Evolutionary conservation across 2,888 invertebrate genomes (phyloP), one percentile per base, ranked within the genome.

Genomic region (Eucera pruinosa): DNA sequence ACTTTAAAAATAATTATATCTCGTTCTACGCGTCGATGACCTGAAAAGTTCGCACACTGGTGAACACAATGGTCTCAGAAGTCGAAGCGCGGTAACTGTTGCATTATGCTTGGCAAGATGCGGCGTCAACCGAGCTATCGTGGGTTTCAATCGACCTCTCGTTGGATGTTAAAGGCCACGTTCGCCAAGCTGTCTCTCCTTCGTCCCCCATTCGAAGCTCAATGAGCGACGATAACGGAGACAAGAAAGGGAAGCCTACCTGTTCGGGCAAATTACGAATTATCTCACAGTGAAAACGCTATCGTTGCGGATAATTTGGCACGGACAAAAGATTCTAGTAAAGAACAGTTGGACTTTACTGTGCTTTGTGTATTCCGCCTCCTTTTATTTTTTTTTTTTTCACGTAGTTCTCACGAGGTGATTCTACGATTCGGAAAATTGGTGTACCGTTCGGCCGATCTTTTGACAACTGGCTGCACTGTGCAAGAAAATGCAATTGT

Each of bases 121-220:
- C 83, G 77, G 55, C 81, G 79, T 85, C 85, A 85, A 81, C 77
- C 58, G 15, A 69, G 69, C 73, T 85, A 85, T 85, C 85, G 85
- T 85, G 84, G 83, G 85, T 85, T 75, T 33, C 78, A 73, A 85
- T 85, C 84, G 84, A 73, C 69, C 85, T 83, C 68, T 73, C 52
- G 62, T 52, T 71, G 70, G 58, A 75, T 78, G 74, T 80, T 82
- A 79, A 75, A 77, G 78, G 70, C 66, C 71, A 78, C 69, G 77
- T 57, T 74, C 52, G 48, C 30, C 70, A 41, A 27, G 33, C 52
- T 71, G 47, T 68, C 41, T 52, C 45, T 13, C 41, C 50, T 18
- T 50, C 60, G 57, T 52, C 61, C n/a, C n/a, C 65, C 60, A 57
- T 62, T 72, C 75, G 43, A 43, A 68, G 41, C 64, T 58, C 65